A percentile compares a stretch with the other conserved stretches of the same genome.
Conservation (phyloP, 2,113 vertebrate species). For the Montifringilla adamsi region DNA sequence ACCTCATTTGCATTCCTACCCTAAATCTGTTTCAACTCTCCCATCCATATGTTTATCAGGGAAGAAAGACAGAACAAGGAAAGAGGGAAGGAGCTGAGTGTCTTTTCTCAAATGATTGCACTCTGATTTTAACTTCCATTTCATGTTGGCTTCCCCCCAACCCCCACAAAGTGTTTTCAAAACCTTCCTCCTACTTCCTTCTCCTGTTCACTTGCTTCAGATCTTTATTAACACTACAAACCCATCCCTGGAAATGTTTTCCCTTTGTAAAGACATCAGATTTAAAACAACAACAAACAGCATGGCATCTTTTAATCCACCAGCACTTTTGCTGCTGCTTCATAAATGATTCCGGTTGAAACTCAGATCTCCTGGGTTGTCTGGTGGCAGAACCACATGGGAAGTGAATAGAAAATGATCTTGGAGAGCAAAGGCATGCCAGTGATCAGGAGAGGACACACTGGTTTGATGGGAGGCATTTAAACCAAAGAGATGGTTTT, state of each 20-base stretch:
- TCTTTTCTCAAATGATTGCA: neutral
- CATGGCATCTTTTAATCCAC: neutral
- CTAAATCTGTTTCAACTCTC: slow-evolving; percentile 36
- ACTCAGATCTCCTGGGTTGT: neutral
- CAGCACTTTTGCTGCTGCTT: neutral
- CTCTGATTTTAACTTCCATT: neutral
- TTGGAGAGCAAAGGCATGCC: neutral
- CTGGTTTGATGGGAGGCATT: neutral
- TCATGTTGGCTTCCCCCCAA: neutral
- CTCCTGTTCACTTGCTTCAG: neutral
- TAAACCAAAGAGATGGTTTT: neutral
- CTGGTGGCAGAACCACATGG: neutral
- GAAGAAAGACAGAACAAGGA: neutral
- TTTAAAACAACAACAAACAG: slow-evolving; percentile 4
- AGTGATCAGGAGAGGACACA: neutral
- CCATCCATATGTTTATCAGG: neutral
- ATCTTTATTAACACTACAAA: slow-evolving; percentile 32
- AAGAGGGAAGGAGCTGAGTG: neutral
- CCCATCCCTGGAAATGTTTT: neutral
- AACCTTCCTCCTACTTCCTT: neutral
- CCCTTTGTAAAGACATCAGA: neutral
- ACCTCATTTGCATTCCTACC: slow-evolving; percentile 41
- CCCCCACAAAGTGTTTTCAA: neutral
- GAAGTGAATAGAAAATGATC: neutral
- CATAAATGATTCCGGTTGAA: slow-evolving; percentile 12